A percentile compares a stretch with the other conserved stretches of the same genome.
phyloP scores from a whole-genome alignment of 2,888 invertebrate species.

The Falcaria lacertinaria region DNA sequence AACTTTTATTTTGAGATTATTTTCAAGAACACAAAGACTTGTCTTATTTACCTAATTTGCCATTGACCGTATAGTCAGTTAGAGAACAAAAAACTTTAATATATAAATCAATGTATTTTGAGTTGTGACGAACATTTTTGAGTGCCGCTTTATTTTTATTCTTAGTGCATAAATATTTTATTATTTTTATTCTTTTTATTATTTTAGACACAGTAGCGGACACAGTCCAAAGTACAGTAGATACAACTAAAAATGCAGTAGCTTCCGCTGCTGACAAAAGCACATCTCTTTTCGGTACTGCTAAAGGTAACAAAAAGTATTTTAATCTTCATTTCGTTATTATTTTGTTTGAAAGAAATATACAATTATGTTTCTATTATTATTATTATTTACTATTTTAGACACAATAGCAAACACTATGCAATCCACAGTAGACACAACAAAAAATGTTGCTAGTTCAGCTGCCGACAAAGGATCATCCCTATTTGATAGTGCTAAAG shows the following conservation, averaged over 20 bases:
- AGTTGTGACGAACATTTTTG: too few species aligned
- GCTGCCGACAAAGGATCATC: constrained; percentile 41
- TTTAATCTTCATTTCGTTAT: background rate
- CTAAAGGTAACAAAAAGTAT: constrained; percentile 24
- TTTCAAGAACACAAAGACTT: too few species aligned
- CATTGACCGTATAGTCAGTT: too few species aligned
- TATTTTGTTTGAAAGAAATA: background rate
- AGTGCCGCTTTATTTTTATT: too few species aligned
- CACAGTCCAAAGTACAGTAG: constrained; percentile 15
- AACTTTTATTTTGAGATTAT: too few species aligned
- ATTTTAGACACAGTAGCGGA: constrained; percentile 17
- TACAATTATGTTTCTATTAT: too few species aligned
- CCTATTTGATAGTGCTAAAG: constrained; percentile 42
- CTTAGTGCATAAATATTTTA: too few species aligned
- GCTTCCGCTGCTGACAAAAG: constrained; percentile 25
- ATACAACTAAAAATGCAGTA: constrained; percentile 16
- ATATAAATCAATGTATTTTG: too few species aligned
- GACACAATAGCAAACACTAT: constrained; percentile 42
- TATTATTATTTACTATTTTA: constrained; percentile 20
- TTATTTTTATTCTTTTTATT: constrained; percentile 2
- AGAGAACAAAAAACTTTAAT: too few species aligned
- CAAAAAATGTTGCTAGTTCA: constrained; percentile 46
- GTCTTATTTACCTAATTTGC: too few species aligned
- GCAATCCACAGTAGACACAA: constrained; percentile 44
- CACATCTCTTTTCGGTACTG: constrained; percentile 25